Percentiles rank a stretch among this genome's conserved stretches.
These are phyloP conservation scores for Sycophaga agraensis DNA, from an alignment of 1,140 invertebrate genomes.

Conservation along the genomic window DNA sequence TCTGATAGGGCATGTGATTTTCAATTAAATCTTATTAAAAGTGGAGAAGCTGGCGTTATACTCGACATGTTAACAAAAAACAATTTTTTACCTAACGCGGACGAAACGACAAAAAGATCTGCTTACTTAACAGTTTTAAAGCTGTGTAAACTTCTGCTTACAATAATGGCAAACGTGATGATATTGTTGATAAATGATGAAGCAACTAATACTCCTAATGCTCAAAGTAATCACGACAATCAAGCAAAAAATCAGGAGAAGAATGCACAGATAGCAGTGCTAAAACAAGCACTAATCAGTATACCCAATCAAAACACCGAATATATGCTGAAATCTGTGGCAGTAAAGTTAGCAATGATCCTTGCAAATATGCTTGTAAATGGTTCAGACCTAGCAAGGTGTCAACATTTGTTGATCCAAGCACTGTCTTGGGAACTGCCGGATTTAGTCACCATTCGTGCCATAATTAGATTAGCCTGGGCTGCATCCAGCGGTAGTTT, in stretches of 20 bases:
- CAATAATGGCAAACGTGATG: constrained; percentile 79
- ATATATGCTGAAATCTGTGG: constrained; percentile 70
- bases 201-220: constrained; percentile 49
- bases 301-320: constrained; percentile 73
- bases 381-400: constrained; percentile 55
- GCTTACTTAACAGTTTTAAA: constrained; percentile 87
- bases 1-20: constrained; percentile 83
- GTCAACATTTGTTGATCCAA: constrained; percentile 58
- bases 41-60: constrained; percentile 77
- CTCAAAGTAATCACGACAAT: constrained; percentile 47
- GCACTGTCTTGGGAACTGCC: constrained; percentile 68
- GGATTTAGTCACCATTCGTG: constrained; percentile 67
- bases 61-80: constrained; percentile 85
- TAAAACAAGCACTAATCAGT: constrained; percentile 70
- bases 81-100: constrained; percentile 81
- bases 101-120: constrained; percentile 78
- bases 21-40: constrained; percentile 86
- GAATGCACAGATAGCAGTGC: constrained; percentile 53
- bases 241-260: no score
- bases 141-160: constrained; percentile 85
- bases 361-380: constrained; percentile 62
- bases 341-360: constrained; percentile 73
- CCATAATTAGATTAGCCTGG: constrained; percentile 77
- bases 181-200: constrained; percentile 65
- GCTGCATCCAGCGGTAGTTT: constrained; percentile 73